phyloP scores from a whole-genome alignment of 2,113 vertebrate species.

The Benitochromis conjunctus region DNA sequence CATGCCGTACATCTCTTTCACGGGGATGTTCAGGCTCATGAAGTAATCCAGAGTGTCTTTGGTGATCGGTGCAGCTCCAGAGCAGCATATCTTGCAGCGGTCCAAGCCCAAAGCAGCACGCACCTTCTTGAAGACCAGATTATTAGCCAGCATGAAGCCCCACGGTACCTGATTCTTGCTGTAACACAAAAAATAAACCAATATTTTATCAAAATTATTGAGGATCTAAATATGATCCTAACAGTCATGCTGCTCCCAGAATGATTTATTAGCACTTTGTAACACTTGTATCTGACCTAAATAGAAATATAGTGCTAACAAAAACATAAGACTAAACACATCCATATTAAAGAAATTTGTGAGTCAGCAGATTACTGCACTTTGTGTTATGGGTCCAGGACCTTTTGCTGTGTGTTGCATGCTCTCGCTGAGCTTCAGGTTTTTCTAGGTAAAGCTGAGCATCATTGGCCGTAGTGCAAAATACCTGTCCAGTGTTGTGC shows the following conservation, averaged over 20 bases:
- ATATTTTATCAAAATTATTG: neutral
- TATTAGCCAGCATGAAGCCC: conserved; percentile 74
- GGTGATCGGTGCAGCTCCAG: conserved; percentile 71
- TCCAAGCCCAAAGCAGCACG: conserved; percentile 69
- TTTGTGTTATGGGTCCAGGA: no score
- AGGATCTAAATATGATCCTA: neutral
- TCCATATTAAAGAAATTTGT: no score
- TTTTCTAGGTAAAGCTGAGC: neutral
- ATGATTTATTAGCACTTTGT: no score
- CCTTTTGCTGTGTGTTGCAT: no score
- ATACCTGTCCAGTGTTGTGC: neutral
- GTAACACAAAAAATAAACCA: neutral
- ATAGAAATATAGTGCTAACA: no score
- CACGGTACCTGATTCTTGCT: conserved; percentile 66
- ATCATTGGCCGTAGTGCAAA: neutral
- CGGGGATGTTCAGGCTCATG: conserved; percentile 76
- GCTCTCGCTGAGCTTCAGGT: no score
- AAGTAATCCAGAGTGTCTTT: conserved; percentile 77
- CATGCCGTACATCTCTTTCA: conserved; percentile 75
- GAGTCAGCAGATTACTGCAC: no score
- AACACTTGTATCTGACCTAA: no score
- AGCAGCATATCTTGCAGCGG: conserved; percentile 67
- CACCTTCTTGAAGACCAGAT: conserved; percentile 74
- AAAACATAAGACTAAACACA: no score
- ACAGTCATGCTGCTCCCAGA: no score